Evolutionary conservation across 2,113 vertebrate genomes (phyloP), one percentile per base, ranked within the genome.

Genomic region (Trichomycterus rosablanca): DNA sequence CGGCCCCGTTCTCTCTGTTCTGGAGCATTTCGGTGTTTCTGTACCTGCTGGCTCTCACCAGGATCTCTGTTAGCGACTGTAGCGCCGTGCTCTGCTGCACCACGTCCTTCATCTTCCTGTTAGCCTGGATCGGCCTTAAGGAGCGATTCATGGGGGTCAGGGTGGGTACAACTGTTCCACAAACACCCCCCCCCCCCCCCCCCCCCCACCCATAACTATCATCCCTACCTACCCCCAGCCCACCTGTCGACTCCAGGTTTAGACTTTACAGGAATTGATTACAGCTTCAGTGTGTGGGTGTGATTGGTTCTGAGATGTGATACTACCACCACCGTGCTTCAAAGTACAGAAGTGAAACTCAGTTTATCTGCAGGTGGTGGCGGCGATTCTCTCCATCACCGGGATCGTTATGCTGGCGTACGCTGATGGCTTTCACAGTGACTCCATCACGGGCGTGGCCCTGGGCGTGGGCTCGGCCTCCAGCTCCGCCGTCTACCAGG

Each of bases 361-460:
- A n/a, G 26, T 40, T 2, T n/a, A n/a, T 40, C 5, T 12, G 15
- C 40, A 84, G 82, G 74, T 84, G 15, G 75, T 83, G 32, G 79
- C 77, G 22, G 72, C 63, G 8, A 83, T 84, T 51, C 57, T 77
- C 12, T 80, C 79, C 50, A 78, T 84, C 52, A 76, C 78, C 4
- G 81, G 82, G 1, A 76, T 83, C 18, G 79, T 83, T 50, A 76
- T 81, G 63, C 72, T 83, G 58, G 77, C 75, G 4, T 78, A 81
- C 28, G 75, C 74, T 12, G 76, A 84, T 12, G 75, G 70, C 46
- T 75, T 78, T 51, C 71, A 73, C 45, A 72, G 73, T 5, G 73
- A 81, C 42, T 76, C 79, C 16, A 76, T 77, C 58, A 75, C 56
- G n/a, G 79, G 81, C 1, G 73, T 81, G 43, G 77, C 77, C 2